phyloP scores from a whole-genome alignment of 1,140 invertebrate genomes.

The Marisa cornuarietis region DNA sequence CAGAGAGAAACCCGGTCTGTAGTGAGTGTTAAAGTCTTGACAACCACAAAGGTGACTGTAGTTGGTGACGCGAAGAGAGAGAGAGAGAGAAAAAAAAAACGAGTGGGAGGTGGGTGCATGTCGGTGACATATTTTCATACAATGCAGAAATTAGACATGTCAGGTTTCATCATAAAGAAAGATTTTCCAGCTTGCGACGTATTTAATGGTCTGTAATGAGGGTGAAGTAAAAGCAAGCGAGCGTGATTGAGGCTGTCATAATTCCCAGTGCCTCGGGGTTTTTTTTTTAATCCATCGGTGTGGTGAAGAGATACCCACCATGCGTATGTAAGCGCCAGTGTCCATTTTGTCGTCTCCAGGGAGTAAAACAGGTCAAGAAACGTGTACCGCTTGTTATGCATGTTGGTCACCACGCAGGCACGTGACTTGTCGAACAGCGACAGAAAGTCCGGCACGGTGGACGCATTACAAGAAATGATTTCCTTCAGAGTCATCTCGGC shows the following conservation, averaged over 20 bases:
- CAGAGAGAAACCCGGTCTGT: background rate
- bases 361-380: conserved; percentile 52
- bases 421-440: conserved; percentile 49
- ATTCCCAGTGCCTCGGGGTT: background rate
- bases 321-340: conserved; percentile 40
- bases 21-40: no score
- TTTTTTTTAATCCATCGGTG: no score
- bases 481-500: conserved; percentile 49
- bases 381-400: conserved; percentile 52
- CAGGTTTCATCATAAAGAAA: no score
- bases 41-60: no score
- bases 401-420: conserved; percentile 48
- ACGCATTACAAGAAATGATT: conserved; percentile 50
- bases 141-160: no score
- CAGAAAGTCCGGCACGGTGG: conserved; percentile 46
- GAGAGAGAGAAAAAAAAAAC: background rate
- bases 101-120: background rate
- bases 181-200: no score
- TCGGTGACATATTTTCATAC: no score
- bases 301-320: conserved; percentile 33
- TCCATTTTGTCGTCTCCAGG: conserved; percentile 38
- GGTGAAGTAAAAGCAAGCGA: no score
- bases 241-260: no score
- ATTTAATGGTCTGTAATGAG: no score
- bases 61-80: background rate